phyloP scores from a whole-genome alignment of 2,888 invertebrate species.

The Callyntrura sp. region DNA sequence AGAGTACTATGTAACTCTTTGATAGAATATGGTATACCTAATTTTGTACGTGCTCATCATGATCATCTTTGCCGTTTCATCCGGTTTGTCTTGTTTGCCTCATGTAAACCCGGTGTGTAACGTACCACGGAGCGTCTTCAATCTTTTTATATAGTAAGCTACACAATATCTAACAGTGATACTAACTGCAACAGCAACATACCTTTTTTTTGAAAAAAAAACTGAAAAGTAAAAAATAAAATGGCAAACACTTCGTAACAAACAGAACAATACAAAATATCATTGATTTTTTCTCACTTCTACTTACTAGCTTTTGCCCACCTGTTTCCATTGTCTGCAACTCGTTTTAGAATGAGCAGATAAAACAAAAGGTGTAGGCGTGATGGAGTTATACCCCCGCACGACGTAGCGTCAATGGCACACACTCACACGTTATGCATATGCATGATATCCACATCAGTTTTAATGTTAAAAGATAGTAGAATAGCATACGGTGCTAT shows the following conservation, averaged over 20 bases:
- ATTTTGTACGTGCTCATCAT: conserved; percentile 67
- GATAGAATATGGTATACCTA: conserved; percentile 25
- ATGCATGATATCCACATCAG: too few relatives aligned
- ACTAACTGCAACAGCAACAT: not conserved
- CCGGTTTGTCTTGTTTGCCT: conserved; percentile 29
- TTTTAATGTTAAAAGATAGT: too few relatives aligned
- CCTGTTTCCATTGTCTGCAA: not conserved
- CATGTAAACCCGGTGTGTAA: not conserved
- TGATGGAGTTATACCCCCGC: not conserved
- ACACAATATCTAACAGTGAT: not conserved
- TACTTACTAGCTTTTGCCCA: not conserved
- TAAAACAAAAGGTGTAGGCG: conserved; percentile 42
- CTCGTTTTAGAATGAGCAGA: not conserved
- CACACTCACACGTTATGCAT: too few relatives aligned
- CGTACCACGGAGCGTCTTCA: not conserved
- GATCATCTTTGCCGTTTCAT: conserved; percentile 32
- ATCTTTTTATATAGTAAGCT: too few relatives aligned
- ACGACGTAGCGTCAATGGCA: not conserved
- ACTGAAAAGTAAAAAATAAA: too few relatives aligned
- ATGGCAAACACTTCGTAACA: too few relatives aligned
- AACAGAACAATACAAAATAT: not conserved
- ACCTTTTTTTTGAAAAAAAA: too few relatives aligned
- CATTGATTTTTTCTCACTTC: not conserved
- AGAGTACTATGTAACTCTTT: not conserved
- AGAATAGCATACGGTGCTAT: too few relatives aligned